Base-by-base conservation (phyloP, 92 coral and sea anemone genomes). In the Phenganax subtilis region DNA sequence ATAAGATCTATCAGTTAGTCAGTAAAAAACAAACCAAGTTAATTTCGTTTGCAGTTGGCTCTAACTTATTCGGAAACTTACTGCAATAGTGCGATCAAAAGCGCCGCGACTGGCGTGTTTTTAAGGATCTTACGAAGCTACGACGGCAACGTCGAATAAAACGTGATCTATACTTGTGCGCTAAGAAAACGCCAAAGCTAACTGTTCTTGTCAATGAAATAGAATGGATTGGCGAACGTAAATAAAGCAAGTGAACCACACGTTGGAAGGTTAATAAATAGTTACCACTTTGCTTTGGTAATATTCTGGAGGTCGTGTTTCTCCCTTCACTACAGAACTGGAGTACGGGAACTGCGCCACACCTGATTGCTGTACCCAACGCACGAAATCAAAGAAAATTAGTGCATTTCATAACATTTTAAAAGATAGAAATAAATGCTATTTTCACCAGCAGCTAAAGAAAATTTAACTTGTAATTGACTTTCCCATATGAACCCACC, bases 241-340 rank as follows among this genome's bases (percentile, higher is more conserved):
- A 37, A 2, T 2, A 37, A 37, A 1, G 47, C 47, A 37, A 37
- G 47, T 64, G 29, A 6, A 64, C 9, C 12, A 28, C 27, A 20
- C 17, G 17, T 37, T 37, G 44, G 51, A 44, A 68, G 1, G 30
- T 68, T 12, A 68, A 44, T 68, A 27, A 71, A 8, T 29, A 15
- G 37, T 76, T 76, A 76, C 81, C 69, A 57, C 47, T 57, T 57
- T 76, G 70, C 81, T 60, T 31, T 25, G 81, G 54, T 76, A 76
- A 44, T 76, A 76, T 28, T 58, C 81, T 6, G 81, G 70, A 30
- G 81, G 20, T 11, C 81, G 69, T 7, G 81, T 61, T 68, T 68
- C 73, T 75, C 65, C 66, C 27, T 75, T 75, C 62, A 75, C 66
- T 44, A 53, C 64, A 56, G 65, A 55, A 55, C 51, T 55, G 12